A percentile compares a stretch with the other conserved stretches of the same genome.
Conservation (phyloP, 2,113 vertebrate genomes). For the Paracanthobrama guichenoti region DNA sequence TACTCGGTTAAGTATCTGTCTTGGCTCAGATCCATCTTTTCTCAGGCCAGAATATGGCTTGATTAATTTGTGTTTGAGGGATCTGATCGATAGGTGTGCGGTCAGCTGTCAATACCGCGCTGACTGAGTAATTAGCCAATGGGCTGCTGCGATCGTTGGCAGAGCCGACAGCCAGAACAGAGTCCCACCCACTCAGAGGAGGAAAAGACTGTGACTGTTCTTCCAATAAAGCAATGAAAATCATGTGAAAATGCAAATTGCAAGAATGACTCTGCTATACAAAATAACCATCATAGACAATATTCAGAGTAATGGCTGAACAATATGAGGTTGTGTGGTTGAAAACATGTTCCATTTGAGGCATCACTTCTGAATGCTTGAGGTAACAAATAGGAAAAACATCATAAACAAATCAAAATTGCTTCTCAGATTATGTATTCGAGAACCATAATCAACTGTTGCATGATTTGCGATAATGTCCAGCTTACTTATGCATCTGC, state of each 20-base stretch:
- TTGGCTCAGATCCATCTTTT: conserved; percentile 49
- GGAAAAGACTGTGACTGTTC: not conserved
- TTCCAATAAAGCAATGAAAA: not conserved
- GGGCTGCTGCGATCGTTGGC: conserved; percentile 62
- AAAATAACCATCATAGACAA: conserved; percentile 12
- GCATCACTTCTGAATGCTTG: not conserved
- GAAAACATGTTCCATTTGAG: not conserved
- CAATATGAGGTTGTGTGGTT: not conserved
- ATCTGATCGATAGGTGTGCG: conserved; percentile 72
- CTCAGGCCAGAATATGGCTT: conserved; percentile 61
- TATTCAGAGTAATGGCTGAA: not conserved
- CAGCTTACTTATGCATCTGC: not conserved
- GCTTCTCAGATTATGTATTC: not conserved
- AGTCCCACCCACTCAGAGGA: conserved; percentile 58
- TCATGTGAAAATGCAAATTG: not conserved
- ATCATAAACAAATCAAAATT: too few species aligned
- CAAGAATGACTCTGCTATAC: not conserved
- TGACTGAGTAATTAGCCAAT: conserved; percentile 77
- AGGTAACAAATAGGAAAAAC: not conserved
- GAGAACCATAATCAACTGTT: not conserved
- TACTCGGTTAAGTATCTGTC: conserved; percentile 34
- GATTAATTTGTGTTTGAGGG: conserved; percentile 74
- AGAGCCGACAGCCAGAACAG: conserved; percentile 66
- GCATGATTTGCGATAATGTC: not conserved
- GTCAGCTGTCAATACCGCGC: conserved; percentile 74